Conservation (phyloP, 2,888 invertebrate species). For the Drosophila neotestacea region DNA sequence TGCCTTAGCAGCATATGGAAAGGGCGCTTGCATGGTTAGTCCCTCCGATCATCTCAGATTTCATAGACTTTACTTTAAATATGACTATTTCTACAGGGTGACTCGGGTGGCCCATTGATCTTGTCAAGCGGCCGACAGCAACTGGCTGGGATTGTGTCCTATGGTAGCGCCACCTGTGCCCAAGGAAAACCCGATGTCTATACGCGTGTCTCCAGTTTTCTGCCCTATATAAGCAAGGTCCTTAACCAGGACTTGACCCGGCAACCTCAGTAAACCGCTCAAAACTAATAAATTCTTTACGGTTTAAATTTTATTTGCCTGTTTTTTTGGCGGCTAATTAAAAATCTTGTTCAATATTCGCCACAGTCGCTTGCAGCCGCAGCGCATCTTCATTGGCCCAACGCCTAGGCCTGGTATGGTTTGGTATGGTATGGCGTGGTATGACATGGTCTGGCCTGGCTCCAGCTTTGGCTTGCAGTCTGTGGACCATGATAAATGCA, state of each 20-base stretch:
- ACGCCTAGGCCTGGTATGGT: constrained; percentile 22
- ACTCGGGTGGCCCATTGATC: constrained; percentile 85
- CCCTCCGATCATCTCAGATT: not conserved
- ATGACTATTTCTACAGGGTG: constrained; percentile 77
- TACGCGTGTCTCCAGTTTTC: constrained; percentile 82
- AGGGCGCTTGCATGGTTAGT: constrained; percentile 84
- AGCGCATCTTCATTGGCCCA: constrained; percentile 48
- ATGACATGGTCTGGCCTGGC: constrained; percentile 20
- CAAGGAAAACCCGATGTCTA: constrained; percentile 84
- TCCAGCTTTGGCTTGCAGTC: constrained; percentile 25
- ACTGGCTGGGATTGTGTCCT: constrained; percentile 84
- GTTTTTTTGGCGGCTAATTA: constrained; percentile 72
- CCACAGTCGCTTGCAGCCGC: constrained; percentile 53
- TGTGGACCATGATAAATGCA: constrained; percentile 78
- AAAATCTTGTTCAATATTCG: constrained; percentile 80
- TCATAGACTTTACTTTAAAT: not conserved
- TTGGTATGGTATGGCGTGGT: constrained; percentile 12
- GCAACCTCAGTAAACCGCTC: constrained; percentile 27
- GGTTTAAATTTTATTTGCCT: constrained; percentile 9
- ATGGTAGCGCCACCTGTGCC: constrained; percentile 81
- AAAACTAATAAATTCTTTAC: constrained; percentile 41
- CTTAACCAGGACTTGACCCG: constrained; percentile 67
- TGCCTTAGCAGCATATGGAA: constrained; percentile 70
- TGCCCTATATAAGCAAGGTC: constrained; percentile 79
- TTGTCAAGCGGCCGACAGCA: constrained; percentile 61